Evolutionary conservation across 2,888 invertebrate species (phyloP).

Genomic region (Cantharis rustica): DNA sequence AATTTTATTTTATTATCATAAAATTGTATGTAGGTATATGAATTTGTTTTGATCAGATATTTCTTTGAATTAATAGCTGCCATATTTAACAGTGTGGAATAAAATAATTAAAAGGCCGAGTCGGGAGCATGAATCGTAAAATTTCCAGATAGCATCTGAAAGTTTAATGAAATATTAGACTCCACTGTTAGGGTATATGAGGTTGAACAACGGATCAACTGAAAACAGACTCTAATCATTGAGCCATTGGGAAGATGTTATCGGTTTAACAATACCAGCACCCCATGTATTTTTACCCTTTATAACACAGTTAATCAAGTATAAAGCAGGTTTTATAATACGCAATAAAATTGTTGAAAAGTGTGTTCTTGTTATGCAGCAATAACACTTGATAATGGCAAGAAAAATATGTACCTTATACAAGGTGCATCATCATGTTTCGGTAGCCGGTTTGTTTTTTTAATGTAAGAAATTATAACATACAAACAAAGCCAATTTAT

Average conservation of each 20-base stretch:
- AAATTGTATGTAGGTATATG: constrained; percentile 16
- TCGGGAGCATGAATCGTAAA: constrained; percentile 31
- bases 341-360: neutral
- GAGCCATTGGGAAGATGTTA: constrained; percentile 21
- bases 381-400: neutral
- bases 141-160: constrained; percentile 28
- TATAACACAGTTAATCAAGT: constrained; percentile 5
- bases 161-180: constrained; percentile 31
- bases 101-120: constrained; percentile 32
- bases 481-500: neutral
- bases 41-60: constrained; percentile 27
- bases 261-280: constrained; percentile 13
- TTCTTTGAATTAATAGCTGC: constrained; percentile 29
- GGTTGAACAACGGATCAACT: constrained; percentile 28
- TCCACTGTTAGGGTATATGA: constrained; percentile 28
- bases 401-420: neutral
- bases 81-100: constrained; percentile 31
- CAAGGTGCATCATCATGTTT: neutral
- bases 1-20: constrained; percentile 24
- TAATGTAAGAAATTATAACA: neutral
- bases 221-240: constrained; percentile 27
- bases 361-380: neutral
- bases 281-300: constrained; percentile 24
- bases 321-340: neutral
- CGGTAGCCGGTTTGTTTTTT: neutral